These are phyloP conservation scores for Trichosurus vulpecula DNA, from an alignment of 2,797 vertebrate species.

Conservation along the genomic window DNA sequence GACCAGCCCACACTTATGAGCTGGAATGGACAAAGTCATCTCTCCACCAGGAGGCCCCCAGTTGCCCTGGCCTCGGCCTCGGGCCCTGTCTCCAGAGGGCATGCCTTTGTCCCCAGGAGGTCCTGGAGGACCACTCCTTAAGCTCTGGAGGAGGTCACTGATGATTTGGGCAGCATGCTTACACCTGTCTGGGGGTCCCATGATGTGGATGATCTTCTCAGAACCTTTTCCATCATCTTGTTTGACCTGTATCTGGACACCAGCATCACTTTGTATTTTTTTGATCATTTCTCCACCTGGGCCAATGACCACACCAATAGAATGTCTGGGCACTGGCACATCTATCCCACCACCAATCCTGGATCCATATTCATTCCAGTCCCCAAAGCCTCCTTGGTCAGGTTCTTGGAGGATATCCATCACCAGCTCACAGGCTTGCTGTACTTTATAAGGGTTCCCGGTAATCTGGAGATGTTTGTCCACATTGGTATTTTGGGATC, in stretches of 20 bases:
- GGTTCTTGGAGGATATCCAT: conserved; percentile 94
- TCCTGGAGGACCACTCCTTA: conserved; percentile 92
- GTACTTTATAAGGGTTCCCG: conserved; percentile 97
- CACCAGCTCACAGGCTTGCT: conserved; percentile 99
- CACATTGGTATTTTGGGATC: conserved; percentile 94
- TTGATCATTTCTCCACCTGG: conserved; percentile 98
- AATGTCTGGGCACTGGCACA: conserved; percentile 94
- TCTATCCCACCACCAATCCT: conserved; percentile 90
- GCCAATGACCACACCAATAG: conserved; percentile 96
- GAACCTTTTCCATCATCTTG: conserved; percentile 94
- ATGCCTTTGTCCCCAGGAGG: conserved; percentile 89
- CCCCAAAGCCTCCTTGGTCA: conserved; percentile 91
- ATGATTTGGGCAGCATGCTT: conserved; percentile 96
- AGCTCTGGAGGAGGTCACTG: conserved; percentile 95
- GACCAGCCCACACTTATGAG: conserved; percentile 95
- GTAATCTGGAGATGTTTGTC: conserved; percentile 96
- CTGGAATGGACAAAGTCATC: conserved; percentile 95
- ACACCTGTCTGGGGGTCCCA: conserved; percentile 95
- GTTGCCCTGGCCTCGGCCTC: conserved; percentile 87
- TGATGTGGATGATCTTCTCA: conserved; percentile 95
- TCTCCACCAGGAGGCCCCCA: conserved; percentile 94
- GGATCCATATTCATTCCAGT: conserved; percentile 92
- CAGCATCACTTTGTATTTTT: conserved; percentile 96
- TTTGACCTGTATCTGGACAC: conserved; percentile 98
- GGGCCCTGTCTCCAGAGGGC: conserved; percentile 88